Evolutionary conservation across 2,888 invertebrate genomes (phyloP), one percentile per base, ranked within the genome.

Genomic region (Mythimna ferrago): DNA sequence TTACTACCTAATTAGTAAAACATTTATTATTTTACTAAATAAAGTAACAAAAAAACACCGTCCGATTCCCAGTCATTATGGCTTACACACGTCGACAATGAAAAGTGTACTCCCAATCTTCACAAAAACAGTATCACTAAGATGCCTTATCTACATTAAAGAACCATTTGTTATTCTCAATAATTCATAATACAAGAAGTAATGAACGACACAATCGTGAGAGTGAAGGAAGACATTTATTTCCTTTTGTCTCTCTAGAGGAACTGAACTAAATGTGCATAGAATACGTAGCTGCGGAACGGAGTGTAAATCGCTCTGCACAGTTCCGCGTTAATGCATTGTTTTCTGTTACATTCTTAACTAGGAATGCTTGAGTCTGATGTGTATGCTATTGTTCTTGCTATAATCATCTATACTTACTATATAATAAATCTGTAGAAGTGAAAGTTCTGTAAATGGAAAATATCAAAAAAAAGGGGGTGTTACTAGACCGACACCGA

Each of bases 141-240:
- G 54, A 67, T 71, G 63, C 64, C 65, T 26, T 54, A 56, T 48
- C 38, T 71, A 38, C 66, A 67, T 54, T 68, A 41, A 35, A 67
- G 60, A 21, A 10, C 53, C 71, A 84, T 78, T 79, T 72, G 51
- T 78, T 75, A 62, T 63, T 66, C 35, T 78, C 62, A 73, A 78
- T 66, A 58, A 82, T 80, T 75, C 66, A 64, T 74, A 79, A 76
- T 80, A 84, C 80, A 73, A 82, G 81, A 85, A 88, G 87, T 89
- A 89, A 86, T 86, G 84, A 86, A 82, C 75, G 76, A 77, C 76
- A 80, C 86, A 88, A 86, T 86, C 82, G 78, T 72, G 70, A 79
- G 71, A 70, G 82, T 76, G 82, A 69, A 75, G 81, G 82, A 76
- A 70, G 63, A 74, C 76, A 78, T 86, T 84, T 82, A 84, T 89